These are phyloP conservation scores for Uloborus diversus DNA, from an alignment of 1,140 invertebrate species.

Conservation along the genomic window DNA sequence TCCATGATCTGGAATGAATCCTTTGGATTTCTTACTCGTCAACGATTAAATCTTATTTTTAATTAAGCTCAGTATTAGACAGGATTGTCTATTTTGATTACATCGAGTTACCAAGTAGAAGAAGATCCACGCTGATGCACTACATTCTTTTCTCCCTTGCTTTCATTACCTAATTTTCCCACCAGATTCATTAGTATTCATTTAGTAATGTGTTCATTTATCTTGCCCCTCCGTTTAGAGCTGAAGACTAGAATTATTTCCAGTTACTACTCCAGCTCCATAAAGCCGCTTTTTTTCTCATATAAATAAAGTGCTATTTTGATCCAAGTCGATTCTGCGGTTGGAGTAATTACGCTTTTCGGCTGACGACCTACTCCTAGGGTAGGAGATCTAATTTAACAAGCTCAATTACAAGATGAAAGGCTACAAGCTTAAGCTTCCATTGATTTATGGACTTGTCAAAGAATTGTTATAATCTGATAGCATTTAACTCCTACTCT, in stretches of 20 bases:
- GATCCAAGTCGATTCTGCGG: slow-evolving; percentile 17
- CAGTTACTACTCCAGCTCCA: neutral
- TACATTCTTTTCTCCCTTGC: slow-evolving; percentile 1
- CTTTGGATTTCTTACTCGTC: neutral
- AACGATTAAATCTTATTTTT: neutral
- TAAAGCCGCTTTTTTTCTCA: neutral
- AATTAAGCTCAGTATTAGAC: no score
- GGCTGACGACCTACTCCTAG: neutral
- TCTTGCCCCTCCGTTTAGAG: slow-evolving; percentile 15
- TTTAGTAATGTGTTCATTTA: slow-evolving; percentile 24
- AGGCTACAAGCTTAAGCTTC: neutral
- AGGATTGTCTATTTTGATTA: no score
- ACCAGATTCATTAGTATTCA: slow-evolving; percentile 18
- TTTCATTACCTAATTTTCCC: slow-evolving; percentile 29
- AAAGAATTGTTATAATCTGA: slow-evolving; percentile 12
- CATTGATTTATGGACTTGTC: slow-evolving; percentile 21
- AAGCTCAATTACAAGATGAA: slow-evolving; percentile 40
- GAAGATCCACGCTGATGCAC: neutral
- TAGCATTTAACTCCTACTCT: slow-evolving; percentile 9
- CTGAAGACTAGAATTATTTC: slow-evolving; percentile 1
- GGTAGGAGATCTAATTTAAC: slow-evolving; percentile 31
- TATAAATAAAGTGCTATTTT: slow-evolving; percentile 29
- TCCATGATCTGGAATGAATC: no score
- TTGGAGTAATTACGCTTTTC: slow-evolving; percentile 22
- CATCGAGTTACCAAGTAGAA: neutral